Evolutionary conservation across 1,140 invertebrate genomes (phyloP).

Genomic region (Apis mellifera): Amel_HAv3.1 CM009932.2:582001-582500

Average conservation of each 20-base stretch:
- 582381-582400: neutral
- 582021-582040: no score
- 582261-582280: slow-evolving; percentile 79
- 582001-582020: no score
- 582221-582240: slow-evolving; percentile 80
- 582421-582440: neutral
- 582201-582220: slow-evolving; percentile 77
- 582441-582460: neutral
- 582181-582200: slow-evolving; percentile 79
- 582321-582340: slow-evolving; percentile 94
- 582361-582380: neutral
- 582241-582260: slow-evolving; percentile 81
- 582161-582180: slow-evolving; percentile 48
- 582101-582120: no score
- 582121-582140: no score
- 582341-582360: slow-evolving; percentile 58
- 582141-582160: no score
- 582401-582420: neutral
- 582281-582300: slow-evolving; percentile 82
- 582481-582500: neutral
- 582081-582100: no score
- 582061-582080: no score
- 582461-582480: neutral
- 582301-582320: slow-evolving; percentile 89
- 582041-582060: no score